These are phyloP conservation scores for Plutomurus gul DNA, from an alignment of 1,140 invertebrate genomes.

Conservation along the genomic window DNA sequence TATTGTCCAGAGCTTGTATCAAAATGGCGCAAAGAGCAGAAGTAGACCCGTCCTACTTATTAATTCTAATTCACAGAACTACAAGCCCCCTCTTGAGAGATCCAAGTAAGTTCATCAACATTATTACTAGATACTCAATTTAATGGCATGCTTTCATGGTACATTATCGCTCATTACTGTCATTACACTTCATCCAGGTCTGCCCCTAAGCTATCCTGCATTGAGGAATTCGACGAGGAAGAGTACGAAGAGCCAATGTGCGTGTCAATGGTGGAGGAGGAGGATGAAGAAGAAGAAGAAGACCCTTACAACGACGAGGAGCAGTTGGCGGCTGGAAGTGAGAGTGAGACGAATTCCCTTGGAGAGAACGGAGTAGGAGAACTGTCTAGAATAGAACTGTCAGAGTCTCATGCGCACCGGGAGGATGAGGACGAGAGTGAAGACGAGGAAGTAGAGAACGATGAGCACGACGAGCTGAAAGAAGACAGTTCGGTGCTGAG, in stretches of 20 bases:
- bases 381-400: neutral
- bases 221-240: conserved; percentile 71
- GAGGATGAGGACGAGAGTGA: conserved; percentile 51
- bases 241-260: neutral
- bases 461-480: conserved; percentile 48
- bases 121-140: neutral
- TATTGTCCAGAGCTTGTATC: conserved; percentile 48
- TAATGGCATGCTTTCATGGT: neutral
- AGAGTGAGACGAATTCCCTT: neutral
- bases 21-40: conserved; percentile 51
- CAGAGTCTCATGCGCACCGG: neutral
- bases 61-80: conserved; percentile 83
- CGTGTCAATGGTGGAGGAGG: neutral
- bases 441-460: conserved; percentile 48
- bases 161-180: neutral
- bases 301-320: neutral
- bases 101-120: conserved; percentile 60
- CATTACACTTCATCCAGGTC: conserved; percentile 66
- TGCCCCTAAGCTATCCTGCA: conserved; percentile 90
- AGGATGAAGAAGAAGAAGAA: neutral
- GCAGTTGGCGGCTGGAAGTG: neutral
- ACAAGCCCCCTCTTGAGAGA: conserved; percentile 85
- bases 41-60: conserved; percentile 70
- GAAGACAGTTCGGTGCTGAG: conserved; percentile 26
- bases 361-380: neutral